These are phyloP conservation scores for Littorina saxatilis DNA, from an alignment of 1,140 invertebrate species.

Conservation along the genomic window DNA sequence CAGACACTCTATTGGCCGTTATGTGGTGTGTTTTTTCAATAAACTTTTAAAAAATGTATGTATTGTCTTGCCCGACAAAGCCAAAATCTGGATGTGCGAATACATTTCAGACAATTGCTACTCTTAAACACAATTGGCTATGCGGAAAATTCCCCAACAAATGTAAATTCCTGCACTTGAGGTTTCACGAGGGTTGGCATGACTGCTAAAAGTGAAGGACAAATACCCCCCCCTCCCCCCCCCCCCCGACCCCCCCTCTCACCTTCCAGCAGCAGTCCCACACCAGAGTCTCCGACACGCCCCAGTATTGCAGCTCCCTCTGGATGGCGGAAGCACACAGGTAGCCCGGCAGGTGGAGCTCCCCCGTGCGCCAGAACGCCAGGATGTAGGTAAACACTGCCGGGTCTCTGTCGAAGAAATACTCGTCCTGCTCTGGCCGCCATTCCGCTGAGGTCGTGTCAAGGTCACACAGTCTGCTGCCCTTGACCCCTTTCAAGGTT, in stretches of 20 bases:
- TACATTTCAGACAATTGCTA: no score
- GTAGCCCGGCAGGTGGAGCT: background rate
- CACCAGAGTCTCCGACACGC: background rate
- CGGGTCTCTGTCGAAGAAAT: constrained; percentile 8
- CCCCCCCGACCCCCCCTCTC: no score
- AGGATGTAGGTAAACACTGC: background rate
- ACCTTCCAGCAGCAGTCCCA: constrained; percentile 25
- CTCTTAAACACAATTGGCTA: no score
- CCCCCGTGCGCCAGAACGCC: background rate
- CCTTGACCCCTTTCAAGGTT: background rate
- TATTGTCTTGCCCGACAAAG: no score
- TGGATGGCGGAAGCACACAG: background rate
- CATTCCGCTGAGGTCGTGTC: background rate
- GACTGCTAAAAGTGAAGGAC: background rate
- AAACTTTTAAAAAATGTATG: no score
- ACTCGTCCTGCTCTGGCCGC: background rate
- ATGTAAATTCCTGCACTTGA: no score
- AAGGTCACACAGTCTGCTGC: background rate
- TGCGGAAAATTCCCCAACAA: no score
- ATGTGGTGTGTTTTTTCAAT: no score
- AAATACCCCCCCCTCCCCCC: no score
- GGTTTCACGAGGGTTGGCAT: background rate
- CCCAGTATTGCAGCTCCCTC: constrained; percentile 4
- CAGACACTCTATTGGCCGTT: no score
- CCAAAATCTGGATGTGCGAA: no score